phyloP scores from a whole-genome alignment of 2,113 vertebrate species.

The Taxidea taxus region DNA sequence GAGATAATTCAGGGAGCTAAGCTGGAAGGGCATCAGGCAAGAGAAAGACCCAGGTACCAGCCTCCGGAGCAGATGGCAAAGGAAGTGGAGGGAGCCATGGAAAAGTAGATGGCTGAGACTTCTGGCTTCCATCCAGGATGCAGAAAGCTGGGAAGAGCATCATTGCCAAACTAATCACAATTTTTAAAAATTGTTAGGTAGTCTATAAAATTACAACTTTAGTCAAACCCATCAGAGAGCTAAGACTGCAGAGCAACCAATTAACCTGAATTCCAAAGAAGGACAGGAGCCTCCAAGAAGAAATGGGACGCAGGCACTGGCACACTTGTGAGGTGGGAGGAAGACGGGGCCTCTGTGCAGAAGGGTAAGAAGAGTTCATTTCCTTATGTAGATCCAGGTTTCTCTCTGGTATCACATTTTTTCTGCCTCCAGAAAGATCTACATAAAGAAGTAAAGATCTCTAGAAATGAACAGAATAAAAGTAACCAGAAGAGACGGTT shows the following conservation, averaged over 20 bases:
- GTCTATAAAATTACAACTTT: neutral
- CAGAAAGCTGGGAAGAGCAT: neutral
- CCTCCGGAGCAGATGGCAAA: neutral
- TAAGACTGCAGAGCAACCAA: neutral
- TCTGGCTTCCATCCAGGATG: neutral
- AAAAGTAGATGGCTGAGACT: neutral
- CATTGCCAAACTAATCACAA: neutral
- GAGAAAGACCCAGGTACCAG: neutral
- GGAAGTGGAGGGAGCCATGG: neutral
- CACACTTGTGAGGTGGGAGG: neutral
- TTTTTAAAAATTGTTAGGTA: neutral
- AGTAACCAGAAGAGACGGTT: neutral
- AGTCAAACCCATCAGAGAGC: neutral
- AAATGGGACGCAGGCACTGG: neutral
- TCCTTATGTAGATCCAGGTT: neutral
- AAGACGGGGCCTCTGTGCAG: neutral
- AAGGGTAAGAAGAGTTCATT: neutral
- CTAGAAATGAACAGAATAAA: neutral
- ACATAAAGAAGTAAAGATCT: neutral
- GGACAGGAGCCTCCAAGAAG: neutral
- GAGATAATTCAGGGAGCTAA: neutral
- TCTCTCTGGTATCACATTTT: neutral
- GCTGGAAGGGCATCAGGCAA: neutral
- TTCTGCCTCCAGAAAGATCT: neutral
- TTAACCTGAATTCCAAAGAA: constrained; percentile 40